A percentile compares a stretch with the other conserved stretches of the same genome.
phyloP scores from a whole-genome alignment of 2,797 vertebrate species.

The Margarornis squamiger region DNA sequence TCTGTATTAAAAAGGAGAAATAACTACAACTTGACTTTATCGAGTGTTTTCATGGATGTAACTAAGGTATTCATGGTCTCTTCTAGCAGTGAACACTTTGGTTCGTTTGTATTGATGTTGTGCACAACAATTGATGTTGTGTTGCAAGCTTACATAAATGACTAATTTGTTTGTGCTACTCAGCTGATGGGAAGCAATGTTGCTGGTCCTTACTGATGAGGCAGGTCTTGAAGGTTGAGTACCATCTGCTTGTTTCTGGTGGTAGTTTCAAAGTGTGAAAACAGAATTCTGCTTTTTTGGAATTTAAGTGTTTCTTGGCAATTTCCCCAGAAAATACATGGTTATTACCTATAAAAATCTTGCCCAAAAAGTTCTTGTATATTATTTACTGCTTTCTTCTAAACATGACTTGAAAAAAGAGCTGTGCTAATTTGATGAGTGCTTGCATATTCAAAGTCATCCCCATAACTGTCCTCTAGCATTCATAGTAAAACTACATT shows the following conservation, averaged over 20 bases:
- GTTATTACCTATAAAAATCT: neutral
- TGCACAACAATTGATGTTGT: neutral
- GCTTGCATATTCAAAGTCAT: neutral
- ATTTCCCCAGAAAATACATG: neutral
- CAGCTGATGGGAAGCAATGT: neutral
- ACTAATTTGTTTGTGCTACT: constrained; percentile 21
- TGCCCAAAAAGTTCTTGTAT: rapidly evolving
- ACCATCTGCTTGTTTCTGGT: constrained; percentile 34
- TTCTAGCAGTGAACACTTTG: neutral
- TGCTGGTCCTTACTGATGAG: neutral
- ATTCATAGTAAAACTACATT: neutral
- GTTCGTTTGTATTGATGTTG: neutral
- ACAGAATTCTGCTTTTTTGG: neutral
- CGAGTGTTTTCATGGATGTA: neutral
- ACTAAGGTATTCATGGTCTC: neutral
- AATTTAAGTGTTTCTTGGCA: neutral
- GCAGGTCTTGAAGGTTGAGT: constrained; percentile 19
- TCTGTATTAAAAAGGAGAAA: neutral
- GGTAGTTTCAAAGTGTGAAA: constrained; percentile 1
- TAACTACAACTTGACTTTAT: neutral
- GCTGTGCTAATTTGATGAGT: neutral
- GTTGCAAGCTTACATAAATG: neutral
- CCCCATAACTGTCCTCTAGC: neutral
- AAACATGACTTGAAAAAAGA: neutral
- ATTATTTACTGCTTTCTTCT: neutral